Evolutionary conservation across 2,797 vertebrate species (phyloP).

Genomic region (Danio aesculapii): DNA sequence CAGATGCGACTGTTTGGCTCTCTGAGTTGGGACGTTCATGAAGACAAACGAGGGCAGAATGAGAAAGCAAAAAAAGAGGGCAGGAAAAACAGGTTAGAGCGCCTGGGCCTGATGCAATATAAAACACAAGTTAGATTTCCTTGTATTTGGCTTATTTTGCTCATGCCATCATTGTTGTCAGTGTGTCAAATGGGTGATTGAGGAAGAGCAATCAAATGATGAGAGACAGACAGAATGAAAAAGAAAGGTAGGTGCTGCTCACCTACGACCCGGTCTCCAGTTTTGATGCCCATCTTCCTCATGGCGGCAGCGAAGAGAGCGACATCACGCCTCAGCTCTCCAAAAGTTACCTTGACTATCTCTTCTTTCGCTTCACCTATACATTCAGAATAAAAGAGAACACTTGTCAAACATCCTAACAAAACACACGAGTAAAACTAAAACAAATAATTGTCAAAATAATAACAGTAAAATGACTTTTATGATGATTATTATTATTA

Average conservation of each 20-base stretch:
- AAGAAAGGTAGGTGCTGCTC: conserved; percentile 63
- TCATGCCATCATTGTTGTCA: background rate
- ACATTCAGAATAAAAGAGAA: background rate
- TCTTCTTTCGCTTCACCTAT: conserved; percentile 91
- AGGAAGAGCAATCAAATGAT: background rate
- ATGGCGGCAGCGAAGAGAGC: conserved; percentile 93
- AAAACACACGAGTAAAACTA: background rate
- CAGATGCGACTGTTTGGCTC: background rate
- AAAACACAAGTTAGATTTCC: background rate
- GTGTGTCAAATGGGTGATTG: background rate
- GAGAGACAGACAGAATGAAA: background rate
- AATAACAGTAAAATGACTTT: no score
- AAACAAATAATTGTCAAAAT: no score
- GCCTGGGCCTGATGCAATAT: background rate
- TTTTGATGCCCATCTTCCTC: conserved; percentile 92
- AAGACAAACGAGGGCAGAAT: conserved; percentile 30
- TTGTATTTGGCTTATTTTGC: background rate
- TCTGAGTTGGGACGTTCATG: background rate
- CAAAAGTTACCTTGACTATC: conserved; percentile 90
- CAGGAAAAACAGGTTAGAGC: conserved; percentile 25
- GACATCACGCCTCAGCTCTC: conserved; percentile 87
- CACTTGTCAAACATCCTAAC: background rate
- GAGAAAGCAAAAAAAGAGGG: background rate
- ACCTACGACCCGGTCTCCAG: conserved; percentile 94
- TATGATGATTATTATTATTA: no score